Conservation (phyloP, 2,797 vertebrate species). For the Mus minutoides region DNA sequence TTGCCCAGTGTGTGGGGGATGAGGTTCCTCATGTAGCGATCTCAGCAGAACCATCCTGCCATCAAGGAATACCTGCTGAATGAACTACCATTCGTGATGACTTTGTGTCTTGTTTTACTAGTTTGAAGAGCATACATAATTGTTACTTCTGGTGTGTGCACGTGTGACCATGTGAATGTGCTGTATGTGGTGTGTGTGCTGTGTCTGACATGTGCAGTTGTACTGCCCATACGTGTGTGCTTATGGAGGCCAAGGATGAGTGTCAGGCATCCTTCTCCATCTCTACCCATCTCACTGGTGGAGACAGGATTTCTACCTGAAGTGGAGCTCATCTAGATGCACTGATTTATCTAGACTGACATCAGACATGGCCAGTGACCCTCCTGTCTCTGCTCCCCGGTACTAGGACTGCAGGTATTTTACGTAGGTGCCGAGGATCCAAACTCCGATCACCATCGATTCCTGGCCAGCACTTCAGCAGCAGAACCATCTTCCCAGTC, state of each 20-base stretch:
- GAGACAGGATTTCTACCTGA: background rate
- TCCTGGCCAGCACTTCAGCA: background rate
- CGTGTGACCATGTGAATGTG: background rate
- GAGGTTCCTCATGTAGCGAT: background rate
- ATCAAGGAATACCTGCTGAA: background rate
- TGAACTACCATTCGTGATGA: background rate
- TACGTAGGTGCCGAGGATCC: too few species aligned
- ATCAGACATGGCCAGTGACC: background rate
- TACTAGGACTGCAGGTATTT: background rate
- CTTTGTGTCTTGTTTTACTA: slow-evolving; percentile 17
- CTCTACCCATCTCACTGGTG: background rate
- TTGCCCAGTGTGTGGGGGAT: background rate
- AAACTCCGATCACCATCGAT: background rate
- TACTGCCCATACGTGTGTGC: background rate
- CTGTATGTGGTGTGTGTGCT: too few species aligned
- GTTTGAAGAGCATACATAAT: background rate
- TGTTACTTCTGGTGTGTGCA: background rate
- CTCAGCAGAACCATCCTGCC: background rate
- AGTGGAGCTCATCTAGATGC: too few species aligned
- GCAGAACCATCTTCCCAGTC: background rate
- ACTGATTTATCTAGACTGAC: background rate
- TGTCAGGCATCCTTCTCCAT: background rate
- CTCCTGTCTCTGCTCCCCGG: background rate
- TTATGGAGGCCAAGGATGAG: too few species aligned
- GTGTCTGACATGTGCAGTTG: background rate